A percentile compares a stretch with the other conserved stretches of the same genome.
Conservation (phyloP, 2,888 invertebrate species). For the Agrotis puta region DNA sequence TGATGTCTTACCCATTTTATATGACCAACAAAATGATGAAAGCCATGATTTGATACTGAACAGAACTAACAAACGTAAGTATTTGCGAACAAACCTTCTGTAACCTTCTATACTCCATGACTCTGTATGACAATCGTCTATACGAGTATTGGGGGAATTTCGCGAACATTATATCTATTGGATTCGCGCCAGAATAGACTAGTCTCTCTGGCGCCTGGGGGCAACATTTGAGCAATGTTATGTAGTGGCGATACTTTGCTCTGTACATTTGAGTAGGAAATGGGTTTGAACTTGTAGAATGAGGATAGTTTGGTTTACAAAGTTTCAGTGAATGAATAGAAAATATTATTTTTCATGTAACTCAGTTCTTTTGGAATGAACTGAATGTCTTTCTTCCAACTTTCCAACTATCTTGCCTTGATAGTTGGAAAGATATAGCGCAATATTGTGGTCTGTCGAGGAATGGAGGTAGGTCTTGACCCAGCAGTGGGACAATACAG, state of each 20-base stretch:
- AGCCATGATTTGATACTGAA: neutral
- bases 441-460: too few species aligned
- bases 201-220: slow-evolving; percentile 68
- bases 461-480: too few species aligned
- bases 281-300: slow-evolving; percentile 13
- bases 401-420: too few species aligned
- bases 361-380: neutral
- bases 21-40: too few species aligned
- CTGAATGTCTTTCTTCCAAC: too few species aligned
- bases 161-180: slow-evolving; percentile 62
- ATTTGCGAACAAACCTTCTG: slow-evolving; percentile 11
- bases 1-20: too few species aligned
- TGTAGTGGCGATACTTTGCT: slow-evolving; percentile 41
- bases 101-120: neutral
- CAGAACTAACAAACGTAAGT: neutral
- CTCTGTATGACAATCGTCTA: slow-evolving; percentile 30
- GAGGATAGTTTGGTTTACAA: neutral
- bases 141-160: slow-evolving; percentile 54
- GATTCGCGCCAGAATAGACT: slow-evolving; percentile 66
- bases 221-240: slow-evolving; percentile 53
- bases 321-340: neutral
- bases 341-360: neutral
- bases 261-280: slow-evolving; percentile 23
- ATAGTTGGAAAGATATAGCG: too few species aligned
- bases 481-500: too few species aligned